Percentiles rank a stretch among this genome's conserved stretches.
phyloP scores from a whole-genome alignment of 2,888 invertebrate species.

The Neoaliturus tenellus region DNA sequence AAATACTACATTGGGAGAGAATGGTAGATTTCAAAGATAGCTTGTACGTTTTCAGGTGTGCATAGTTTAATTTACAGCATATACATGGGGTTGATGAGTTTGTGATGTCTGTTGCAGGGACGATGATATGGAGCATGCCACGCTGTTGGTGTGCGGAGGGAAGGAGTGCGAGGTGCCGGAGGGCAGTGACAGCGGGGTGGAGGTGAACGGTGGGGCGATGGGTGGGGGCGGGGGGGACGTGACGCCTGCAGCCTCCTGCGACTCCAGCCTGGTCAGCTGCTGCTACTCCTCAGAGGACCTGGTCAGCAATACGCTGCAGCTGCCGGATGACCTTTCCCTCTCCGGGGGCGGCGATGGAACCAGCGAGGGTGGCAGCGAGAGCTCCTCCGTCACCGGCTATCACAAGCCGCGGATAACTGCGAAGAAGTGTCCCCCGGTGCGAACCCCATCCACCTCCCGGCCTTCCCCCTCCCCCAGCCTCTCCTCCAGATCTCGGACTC shows the following conservation, averaged over 20 bases:
- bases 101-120: slow-evolving; percentile 3
- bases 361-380: slow-evolving; percentile 86
- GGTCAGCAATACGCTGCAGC: slow-evolving; percentile 56
- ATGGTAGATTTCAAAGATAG: too few relatives aligned
- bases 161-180: slow-evolving; percentile 70
- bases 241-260: slow-evolving; percentile 73
- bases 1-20: too few relatives aligned
- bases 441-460: slow-evolving; percentile 74
- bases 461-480: slow-evolving; percentile 64
- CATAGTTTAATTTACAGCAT: too few relatives aligned
- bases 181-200: slow-evolving; percentile 90
- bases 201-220: slow-evolving; percentile 69
- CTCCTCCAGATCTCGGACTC: slow-evolving; percentile 55
- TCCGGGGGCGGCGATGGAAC: slow-evolving; percentile 73
- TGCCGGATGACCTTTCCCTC: slow-evolving; percentile 51
- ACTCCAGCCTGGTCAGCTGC: slow-evolving; percentile 86
- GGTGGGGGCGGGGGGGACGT: slow-evolving; percentile 59
- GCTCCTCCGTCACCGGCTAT: slow-evolving; percentile 70
- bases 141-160: background rate
- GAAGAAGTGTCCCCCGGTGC: slow-evolving; percentile 74
- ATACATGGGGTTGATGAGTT: too few relatives aligned
- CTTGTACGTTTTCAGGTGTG: too few relatives aligned
- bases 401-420: slow-evolving; percentile 66
- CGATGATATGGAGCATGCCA: slow-evolving; percentile 26
- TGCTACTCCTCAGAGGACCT: slow-evolving; percentile 72